Conservation (phyloP, 2,888 invertebrate species). For the Drosophila meridionalis region DNA sequence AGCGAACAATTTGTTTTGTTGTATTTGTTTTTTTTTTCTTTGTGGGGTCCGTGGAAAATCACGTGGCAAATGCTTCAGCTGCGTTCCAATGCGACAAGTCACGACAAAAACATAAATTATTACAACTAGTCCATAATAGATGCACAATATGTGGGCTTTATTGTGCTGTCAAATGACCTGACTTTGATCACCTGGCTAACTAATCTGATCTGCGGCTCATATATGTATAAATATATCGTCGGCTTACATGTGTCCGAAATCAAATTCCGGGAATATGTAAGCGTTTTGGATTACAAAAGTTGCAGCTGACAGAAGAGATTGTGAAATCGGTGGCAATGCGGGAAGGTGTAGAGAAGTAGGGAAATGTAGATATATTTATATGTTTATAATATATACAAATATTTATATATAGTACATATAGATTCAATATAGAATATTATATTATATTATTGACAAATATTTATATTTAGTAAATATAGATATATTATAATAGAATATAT, state of each 20-base stretch:
- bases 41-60: constrained; percentile 27
- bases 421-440: too few species aligned
- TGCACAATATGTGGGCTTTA: constrained; percentile 54
- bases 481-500: too few species aligned
- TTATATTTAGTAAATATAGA: too few species aligned
- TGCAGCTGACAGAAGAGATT: constrained; percentile 20
- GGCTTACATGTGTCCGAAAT: constrained; percentile 23
- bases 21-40: neutral
- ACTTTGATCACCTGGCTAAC: constrained; percentile 33
- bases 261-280: constrained; percentile 44
- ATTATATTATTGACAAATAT: too few species aligned
- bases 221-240: constrained; percentile 17
- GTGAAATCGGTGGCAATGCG: constrained; percentile 20
- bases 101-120: constrained; percentile 48
- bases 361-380: neutral
- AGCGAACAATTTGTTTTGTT: constrained; percentile 19
- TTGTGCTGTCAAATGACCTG: constrained; percentile 40
- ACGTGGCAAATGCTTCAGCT: constrained; percentile 52
- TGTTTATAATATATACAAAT: too few species aligned
- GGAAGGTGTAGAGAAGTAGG: neutral
- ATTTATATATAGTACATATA: too few species aligned
- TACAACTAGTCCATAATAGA: constrained; percentile 59
- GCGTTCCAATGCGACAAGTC: constrained; percentile 29
- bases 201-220: constrained; percentile 50
- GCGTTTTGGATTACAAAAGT: constrained; percentile 16